phyloP scores from a whole-genome alignment of 2,113 vertebrate genomes.

The Pan troglodytes region NHGRI_mPanTro3-v2.1_pri NC_072398.2:187935501-187936000 shows the following conservation, averaged over 20 bases:
- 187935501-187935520: background rate
- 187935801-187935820: background rate
- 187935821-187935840: background rate
- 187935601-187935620: background rate
- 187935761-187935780: background rate
- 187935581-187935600: background rate
- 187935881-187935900: background rate
- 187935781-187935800: background rate
- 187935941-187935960: background rate
- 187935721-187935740: background rate
- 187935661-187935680: background rate
- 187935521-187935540: background rate
- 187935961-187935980: constrained; percentile 11
- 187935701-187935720: background rate
- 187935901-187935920: background rate
- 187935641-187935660: background rate
- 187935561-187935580: background rate
- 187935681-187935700: background rate
- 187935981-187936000: constrained; percentile 27
- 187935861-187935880: background rate
- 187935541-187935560: background rate
- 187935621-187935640: background rate
- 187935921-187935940: constrained; percentile 48
- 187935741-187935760: background rate
- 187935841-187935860: background rate